A percentile compares a stretch with the other conserved stretches of the same genome.
These are phyloP conservation scores for Pristionchus fissidentatus DNA, from an alignment of 2,888 invertebrate species.

Conservation along the genomic window DNA sequence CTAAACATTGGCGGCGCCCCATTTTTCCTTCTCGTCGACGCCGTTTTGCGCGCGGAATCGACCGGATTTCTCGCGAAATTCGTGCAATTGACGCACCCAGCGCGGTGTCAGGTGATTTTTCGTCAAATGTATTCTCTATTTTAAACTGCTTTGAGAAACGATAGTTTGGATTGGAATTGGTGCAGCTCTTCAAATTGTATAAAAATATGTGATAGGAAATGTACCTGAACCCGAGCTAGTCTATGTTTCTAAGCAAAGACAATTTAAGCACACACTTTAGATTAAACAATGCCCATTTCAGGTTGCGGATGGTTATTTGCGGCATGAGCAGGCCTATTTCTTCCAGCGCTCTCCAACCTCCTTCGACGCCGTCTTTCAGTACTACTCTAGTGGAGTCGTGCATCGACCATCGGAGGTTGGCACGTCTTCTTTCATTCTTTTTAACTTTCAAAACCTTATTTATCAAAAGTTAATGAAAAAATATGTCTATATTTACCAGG, in stretches of 20 bases:
- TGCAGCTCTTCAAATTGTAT: background rate
- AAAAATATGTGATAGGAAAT: background rate
- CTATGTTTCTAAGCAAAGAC: background rate
- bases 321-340: slow-evolving; percentile 71
- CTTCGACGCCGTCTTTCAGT: slow-evolving; percentile 71
- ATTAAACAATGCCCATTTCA: slow-evolving; percentile 48
- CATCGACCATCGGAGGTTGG: slow-evolving; percentile 72
- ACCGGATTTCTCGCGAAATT: slow-evolving; percentile 72
- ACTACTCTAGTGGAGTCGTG: slow-evolving; percentile 73
- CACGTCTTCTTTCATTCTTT: background rate
- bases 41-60: slow-evolving; percentile 70
- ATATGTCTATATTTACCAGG: too few relatives aligned
- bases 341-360: slow-evolving; percentile 73
- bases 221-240: too few relatives aligned
- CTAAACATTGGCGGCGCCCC: slow-evolving; percentile 73
- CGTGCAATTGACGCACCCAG: slow-evolving; percentile 71
- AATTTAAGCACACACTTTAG: too few relatives aligned
- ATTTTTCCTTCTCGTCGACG: slow-evolving; percentile 70
- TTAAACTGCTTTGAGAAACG: slow-evolving; percentile 4
- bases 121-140: background rate
- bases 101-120: slow-evolving; percentile 66
- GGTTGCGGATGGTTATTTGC: slow-evolving; percentile 73
- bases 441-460: too few relatives aligned
- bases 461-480: too few relatives aligned
- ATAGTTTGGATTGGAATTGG: background rate